Evolutionary conservation across 1,140 invertebrate species (phyloP).

Genomic region (Diuraphis noxia): DNA sequence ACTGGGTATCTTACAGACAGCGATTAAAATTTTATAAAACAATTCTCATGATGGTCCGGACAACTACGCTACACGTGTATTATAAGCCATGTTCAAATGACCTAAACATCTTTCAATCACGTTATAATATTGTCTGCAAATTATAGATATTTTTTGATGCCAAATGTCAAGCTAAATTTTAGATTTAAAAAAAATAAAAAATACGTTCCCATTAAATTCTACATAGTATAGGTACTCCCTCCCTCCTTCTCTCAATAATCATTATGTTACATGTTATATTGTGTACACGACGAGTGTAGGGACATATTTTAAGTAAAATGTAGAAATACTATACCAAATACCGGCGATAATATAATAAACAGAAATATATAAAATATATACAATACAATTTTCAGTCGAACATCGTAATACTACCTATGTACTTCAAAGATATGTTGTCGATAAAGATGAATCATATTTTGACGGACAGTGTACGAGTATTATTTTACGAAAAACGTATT

Average conservation of each 20-base stretch:
- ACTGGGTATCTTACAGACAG: background rate
- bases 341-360: background rate
- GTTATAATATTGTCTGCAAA: background rate
- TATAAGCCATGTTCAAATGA: background rate
- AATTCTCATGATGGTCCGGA: background rate
- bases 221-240: rapidly evolving
- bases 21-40: background rate
- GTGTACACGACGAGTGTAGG: background rate
- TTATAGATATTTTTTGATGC: background rate
- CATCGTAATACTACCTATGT: background rate
- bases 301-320: background rate
- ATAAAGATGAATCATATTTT: background rate
- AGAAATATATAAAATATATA: background rate
- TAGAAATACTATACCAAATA: background rate
- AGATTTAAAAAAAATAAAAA: too few species aligned
- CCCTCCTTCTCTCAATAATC: background rate
- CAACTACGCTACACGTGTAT: background rate
- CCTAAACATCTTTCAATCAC: background rate
- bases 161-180: too few species aligned
- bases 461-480: background rate
- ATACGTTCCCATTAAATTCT: background rate
- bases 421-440: background rate
- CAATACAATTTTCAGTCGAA: background rate
- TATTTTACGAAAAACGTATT: conserved; percentile 3
- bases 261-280: background rate